Evolutionary conservation across 2,888 invertebrate genomes (phyloP), one percentile per base, ranked within the genome.

Genomic region (Andrena flavipes): DNA sequence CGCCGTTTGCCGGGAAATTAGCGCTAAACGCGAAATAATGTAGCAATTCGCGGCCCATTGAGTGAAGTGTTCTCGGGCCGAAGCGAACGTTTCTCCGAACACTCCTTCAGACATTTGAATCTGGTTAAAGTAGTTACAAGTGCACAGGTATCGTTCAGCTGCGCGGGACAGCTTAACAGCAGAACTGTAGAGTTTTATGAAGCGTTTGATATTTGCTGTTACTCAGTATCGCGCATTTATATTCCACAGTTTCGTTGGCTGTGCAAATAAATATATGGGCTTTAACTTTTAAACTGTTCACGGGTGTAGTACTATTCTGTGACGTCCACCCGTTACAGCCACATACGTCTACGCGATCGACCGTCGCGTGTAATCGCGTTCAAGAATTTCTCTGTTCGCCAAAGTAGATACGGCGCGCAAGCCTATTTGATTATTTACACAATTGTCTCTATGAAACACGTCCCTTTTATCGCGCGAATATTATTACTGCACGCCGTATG

Each of bases 21-120:
- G 69, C 74, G 71, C 64, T 86, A 75, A 80, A 69, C 70, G 68
- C 76, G 82, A 76, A 84, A 86, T 86, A 59, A 76, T 80, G 56
- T 33, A 54, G 67, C 20, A 54, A 68, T 74, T 13, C 4, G 20
- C 29, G 48, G 16, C 26, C 56, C 54, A 23, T 16, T 54, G 23
- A 35, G 26, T 23, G 56, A 56, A 56, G 23, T 23, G 23, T 20
- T 56, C 56, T 56, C 10, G 20, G 20, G 10, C 23, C 56, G 4
- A 0, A 10, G 56, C 10, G 56, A 56, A 20, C 20, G 20, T 54
- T 54, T 54, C 54, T 20, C 54, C 54, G 54, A 62, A 42, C 16
- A 42, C 20, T 42, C 7, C 8, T 23, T 26, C 48, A 26, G 29
- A n/a, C 42, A 42, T 42, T 42, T 42, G 42, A 16, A 42, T 42